Evolutionary conservation across 35 echinoderm and acorn worm species (phyloP), one percentile per base, ranked within the genome.

Genomic region (Stichopus chloronotus): DNA sequence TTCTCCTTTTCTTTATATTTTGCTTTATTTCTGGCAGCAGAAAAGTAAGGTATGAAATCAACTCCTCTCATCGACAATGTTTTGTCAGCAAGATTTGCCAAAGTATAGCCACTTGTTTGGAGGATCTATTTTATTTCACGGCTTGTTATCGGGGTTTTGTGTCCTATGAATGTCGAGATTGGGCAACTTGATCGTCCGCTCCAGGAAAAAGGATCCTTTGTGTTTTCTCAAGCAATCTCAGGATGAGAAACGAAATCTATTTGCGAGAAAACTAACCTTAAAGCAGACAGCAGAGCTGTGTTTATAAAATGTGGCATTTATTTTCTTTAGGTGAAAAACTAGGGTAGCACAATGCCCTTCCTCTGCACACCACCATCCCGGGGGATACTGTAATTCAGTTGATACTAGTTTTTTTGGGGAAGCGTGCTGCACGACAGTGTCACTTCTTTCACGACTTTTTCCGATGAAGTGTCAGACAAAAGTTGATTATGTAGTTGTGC

Each of bases 21-120:
- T 43, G 3, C 30, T 43, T 43, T 43, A 43, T 43, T 43, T 43
- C 30, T 43, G 0, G 30, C 30, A 43, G 30, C 30, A 5, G 61
- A 65, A 65, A 65, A 9, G 19, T 11, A 65, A 65, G 61, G 61
- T 65, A 65, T 65, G 61, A 65, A 65, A 65, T 65, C 5, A 65
- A 65, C 19, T 11, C 61, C 61, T 19, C 13, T 65, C 61, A 65
- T 65, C 61, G 19, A 16, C 61, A 19, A 14, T 14, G 61, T 65
- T 65, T 14, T 65, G 19, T 65, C 61, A 65, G 61, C 61, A 17
- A 65, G 19, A 56, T 55, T 83, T 8, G 80, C 19, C 17, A 83
- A 43, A 83, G 55, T 83, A 83, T 83, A 83, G 43, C 80, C 80
- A 83, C 80, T 83, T 83, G 19, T 56, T 83, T 83, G 25, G 55